Evolutionary conservation across 2,113 vertebrate species (phyloP), one percentile per base, ranked within the genome.

Genomic region (Calyptommatus sinebrachiatus): DNA sequence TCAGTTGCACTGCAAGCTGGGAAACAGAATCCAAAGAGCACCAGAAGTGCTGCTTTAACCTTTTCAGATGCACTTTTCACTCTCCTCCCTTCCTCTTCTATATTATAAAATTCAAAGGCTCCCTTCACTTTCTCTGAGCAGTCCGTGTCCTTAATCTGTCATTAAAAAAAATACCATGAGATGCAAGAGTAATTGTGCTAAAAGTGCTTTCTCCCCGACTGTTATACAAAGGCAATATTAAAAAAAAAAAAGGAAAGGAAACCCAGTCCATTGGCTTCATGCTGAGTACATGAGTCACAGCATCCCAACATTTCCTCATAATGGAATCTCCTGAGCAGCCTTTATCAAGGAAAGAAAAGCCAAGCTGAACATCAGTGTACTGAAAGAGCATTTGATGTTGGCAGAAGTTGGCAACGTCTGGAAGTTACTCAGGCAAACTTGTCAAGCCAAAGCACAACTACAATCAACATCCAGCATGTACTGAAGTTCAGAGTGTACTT

Each of bases 221-320:
- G 67, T 81, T 83, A 77, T 26, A 78, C 74, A 83, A 68, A 76
- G 62, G 78, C 61, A 20, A 66, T 70, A 71, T 83, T 35, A 35
- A 24, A 35, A 73, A 48, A 1, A 63, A 26, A 26, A 60, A 61
- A 81, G 14, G 7, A 24, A 71, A 75, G 81, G 28, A 68, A 67
- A 41, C 78, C 57, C 1, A 0, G 46, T 73, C 63, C 0, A 1
- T 65, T 29, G 41, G 29, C 76, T 85, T 77, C 78, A 46, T 28
- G 14, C n/a, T 35, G 0, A 0, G 77, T 21, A 80, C 86, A 2
- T 60, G 41, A 83, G 82, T 88, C 76, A 88, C 41, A 87, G 60
- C 77, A 78, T 77, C 71, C 66, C 60, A 4, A 60, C 0, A 0
- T 20, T 67, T 68, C 66, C 67, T 73, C 46, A 21, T 0, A 0